Base-by-base conservation (phyloP, 2,113 vertebrate genomes). In the Phaethornis superciliosus region DNA sequence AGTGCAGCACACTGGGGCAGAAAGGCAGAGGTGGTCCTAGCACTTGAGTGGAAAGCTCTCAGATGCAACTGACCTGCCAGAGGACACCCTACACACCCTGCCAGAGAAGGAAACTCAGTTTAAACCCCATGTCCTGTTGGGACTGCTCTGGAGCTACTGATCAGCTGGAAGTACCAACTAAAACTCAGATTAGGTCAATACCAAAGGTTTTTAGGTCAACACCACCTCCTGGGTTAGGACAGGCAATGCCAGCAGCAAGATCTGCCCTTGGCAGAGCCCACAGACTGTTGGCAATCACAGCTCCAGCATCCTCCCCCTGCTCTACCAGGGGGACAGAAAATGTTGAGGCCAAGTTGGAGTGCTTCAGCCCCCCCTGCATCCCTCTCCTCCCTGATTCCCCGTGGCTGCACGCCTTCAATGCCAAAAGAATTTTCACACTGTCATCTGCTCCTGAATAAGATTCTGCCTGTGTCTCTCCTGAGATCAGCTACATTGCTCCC, bases 41-140 rank as follows among this genome's bases (percentile, higher is more conserved):
- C n/a, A 35, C 1, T 2, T 3, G 22, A 10, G 3, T 3, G 23
- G n/a, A 4, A 33, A 78, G 12, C 15, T 44, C 87, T 33, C 7
- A 1, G 51, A 56, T 8, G 52, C 42, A 18, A 2, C 58, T 6
- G 59, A 17, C 23, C 33, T 24, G 18, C 40, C 47, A 15, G 21
- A 27, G 16, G 19, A 4, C 13, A 71, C n/a, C 37, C 81, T 23
- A 22, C 33, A 15, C 3, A 2, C 10, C 4, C 49, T 20, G 6
- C 5, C 33, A 16, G n/a, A 15, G 5, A 42, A 23, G n/a, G 18
- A 24, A 71, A 23, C 35, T 28, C 30, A 16, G 6, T 10, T 58
- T 3, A 33, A 64, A 75, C 3, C 30, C 17, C 4, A 0, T 0
- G 2, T 30, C n/a, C 63, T 7, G 14, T 4, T 10, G 21, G 21